Conservation (phyloP, 2,113 vertebrate species). For the Ochotona curzoniae region DNA sequence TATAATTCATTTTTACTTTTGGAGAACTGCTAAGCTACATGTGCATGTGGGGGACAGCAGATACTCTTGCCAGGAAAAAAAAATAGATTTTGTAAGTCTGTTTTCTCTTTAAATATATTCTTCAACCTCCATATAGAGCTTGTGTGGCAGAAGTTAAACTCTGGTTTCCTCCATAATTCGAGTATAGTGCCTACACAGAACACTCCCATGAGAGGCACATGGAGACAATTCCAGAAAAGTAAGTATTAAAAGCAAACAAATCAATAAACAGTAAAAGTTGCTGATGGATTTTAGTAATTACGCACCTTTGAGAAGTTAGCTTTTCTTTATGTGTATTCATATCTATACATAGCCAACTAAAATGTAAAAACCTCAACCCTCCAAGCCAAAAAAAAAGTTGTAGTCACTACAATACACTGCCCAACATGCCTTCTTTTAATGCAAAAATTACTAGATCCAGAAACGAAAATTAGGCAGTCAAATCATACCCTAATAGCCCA, state of each 20-base stretch:
- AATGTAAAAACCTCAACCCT: not conserved
- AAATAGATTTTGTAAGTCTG: not conserved
- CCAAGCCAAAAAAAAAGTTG: not conserved
- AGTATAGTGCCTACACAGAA: not conserved
- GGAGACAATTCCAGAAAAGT: not conserved
- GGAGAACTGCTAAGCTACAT: not conserved
- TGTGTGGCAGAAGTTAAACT: not conserved
- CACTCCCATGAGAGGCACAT: not conserved
- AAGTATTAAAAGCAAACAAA: not conserved
- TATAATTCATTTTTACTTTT: not conserved
- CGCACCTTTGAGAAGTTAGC: not conserved
- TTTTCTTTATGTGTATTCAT: not conserved
- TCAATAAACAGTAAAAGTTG: not conserved
- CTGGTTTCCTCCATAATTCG: not conserved
- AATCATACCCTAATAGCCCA: not conserved
- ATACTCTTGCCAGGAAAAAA: constrained; percentile 20
- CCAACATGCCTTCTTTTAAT: not conserved
- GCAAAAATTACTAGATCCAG: not conserved
- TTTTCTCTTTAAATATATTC: not conserved
- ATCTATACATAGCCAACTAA: not conserved
- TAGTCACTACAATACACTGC: not conserved
- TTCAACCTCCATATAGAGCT: not conserved
- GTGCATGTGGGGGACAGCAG: not conserved
- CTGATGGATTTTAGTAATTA: not conserved
- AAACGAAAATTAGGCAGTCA: not conserved